These are phyloP conservation scores for Podarcis siculus DNA, from an alignment of 2,797 vertebrate species.

Conservation along the genomic window DNA sequence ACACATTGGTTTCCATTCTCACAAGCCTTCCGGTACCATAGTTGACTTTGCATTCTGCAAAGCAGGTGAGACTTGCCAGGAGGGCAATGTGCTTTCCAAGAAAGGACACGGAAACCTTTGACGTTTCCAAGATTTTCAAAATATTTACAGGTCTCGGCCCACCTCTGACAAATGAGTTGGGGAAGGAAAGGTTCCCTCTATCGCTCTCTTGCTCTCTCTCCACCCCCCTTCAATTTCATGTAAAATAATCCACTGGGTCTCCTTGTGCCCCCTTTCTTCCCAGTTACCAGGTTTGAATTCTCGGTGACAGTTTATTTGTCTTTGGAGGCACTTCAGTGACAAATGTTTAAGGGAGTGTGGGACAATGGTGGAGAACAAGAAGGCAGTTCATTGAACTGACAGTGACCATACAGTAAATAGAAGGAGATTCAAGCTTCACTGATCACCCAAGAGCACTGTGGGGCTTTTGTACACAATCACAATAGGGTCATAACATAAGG, in stretches of 20 bases:
- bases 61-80: slow-evolving; percentile 19
- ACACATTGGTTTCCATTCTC: background rate
- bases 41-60: background rate
- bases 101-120: slow-evolving; percentile 22
- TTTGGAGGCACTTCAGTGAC: slow-evolving; percentile 83
- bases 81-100: background rate
- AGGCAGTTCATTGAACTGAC: slow-evolving; percentile 87
- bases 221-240: slow-evolving; percentile 50
- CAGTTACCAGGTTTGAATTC: slow-evolving; percentile 77
- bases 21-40: background rate
- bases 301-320: slow-evolving; percentile 83
- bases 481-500: slow-evolving; percentile 82
- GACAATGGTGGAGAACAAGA: slow-evolving; percentile 85
- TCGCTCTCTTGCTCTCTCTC: background rate
- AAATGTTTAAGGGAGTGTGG: slow-evolving; percentile 85
- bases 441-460: slow-evolving; percentile 78
- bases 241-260: slow-evolving; percentile 70
- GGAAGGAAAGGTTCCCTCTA: slow-evolving; percentile 25
- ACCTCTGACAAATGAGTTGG: slow-evolving; percentile 30
- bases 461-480: slow-evolving; percentile 81
- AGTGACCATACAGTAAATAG: slow-evolving; percentile 88
- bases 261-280: slow-evolving; percentile 60
- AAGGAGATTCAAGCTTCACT: slow-evolving; percentile 82
- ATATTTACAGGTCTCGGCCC: slow-evolving; percentile 29
- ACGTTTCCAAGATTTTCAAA: slow-evolving; percentile 30